Conservation (phyloP, 1,140 invertebrate species). For the Dolichoris vasculosae region DNA sequence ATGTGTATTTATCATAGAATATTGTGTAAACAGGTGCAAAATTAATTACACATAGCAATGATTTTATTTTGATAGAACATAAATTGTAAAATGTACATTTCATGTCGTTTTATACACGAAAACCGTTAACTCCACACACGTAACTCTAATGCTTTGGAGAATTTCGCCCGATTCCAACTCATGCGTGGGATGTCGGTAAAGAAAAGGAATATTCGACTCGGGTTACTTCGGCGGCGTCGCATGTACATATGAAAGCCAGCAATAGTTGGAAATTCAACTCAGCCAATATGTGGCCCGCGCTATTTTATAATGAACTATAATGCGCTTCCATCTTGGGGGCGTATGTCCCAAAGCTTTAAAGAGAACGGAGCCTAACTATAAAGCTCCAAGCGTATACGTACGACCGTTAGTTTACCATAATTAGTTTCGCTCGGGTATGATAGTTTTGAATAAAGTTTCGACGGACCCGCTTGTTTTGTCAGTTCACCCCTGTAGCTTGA, state of each 20-base stretch:
- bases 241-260: not conserved
- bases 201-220: not conserved
- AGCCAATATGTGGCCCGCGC: no score
- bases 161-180: not conserved
- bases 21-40: not conserved
- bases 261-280: not conserved
- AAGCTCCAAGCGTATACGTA: not conserved
- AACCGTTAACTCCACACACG: not conserved
- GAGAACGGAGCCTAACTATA: not conserved
- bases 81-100: not conserved
- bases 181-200: not conserved
- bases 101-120: not conserved
- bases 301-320: not conserved
- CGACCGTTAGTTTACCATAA: slow-evolving; percentile 50
- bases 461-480: slow-evolving; percentile 31
- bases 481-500: no score
- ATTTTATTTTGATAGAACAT: not conserved
- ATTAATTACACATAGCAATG: not conserved
- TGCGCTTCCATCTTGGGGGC: not conserved
- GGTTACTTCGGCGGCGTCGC: not conserved
- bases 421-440: slow-evolving; percentile 43
- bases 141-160: not conserved
- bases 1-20: not conserved
- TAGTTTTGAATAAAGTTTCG: slow-evolving; percentile 42
- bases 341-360: not conserved